Conservation (phyloP, 2,113 vertebrate species). For the Gasterosteus nipponicus region DNA sequence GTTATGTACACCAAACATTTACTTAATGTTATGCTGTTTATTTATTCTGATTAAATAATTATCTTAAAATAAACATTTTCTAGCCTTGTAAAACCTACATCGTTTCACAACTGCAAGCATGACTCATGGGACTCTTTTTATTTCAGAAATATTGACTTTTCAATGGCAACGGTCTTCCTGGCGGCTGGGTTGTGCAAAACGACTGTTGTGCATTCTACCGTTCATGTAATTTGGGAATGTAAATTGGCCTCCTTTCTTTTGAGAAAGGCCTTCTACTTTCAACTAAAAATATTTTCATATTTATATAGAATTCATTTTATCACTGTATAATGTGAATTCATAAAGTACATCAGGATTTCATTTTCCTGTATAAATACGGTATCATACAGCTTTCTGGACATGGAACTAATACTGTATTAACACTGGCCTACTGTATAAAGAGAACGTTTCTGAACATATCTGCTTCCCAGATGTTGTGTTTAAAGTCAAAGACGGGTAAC, state of each 20-base stretch:
- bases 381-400: not conserved
- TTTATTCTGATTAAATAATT: too few relatives aligned
- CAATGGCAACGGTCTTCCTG: too few relatives aligned
- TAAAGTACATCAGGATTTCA: not conserved
- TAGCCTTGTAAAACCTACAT: too few relatives aligned
- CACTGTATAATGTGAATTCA: not conserved
- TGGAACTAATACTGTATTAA: not conserved
- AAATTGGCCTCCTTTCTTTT: not conserved
- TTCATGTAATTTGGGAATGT: too few relatives aligned
- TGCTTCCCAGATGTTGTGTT: constrained; percentile 22
- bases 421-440: constrained; percentile 2
- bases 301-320: not conserved
- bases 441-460: not conserved
- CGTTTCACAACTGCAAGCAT: too few relatives aligned
- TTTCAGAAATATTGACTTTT: too few relatives aligned
- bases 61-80: too few relatives aligned
- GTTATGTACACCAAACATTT: too few relatives aligned
- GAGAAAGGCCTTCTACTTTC: not conserved
- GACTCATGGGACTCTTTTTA: too few relatives aligned
- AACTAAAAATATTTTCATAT: not conserved
- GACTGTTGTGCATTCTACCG: not conserved
- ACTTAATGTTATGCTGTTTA: too few relatives aligned
- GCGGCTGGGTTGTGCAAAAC: not conserved
- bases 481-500: not conserved
- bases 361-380: not conserved